A percentile compares a stretch with the other conserved stretches of the same genome.
phyloP scores from a whole-genome alignment of 1,140 invertebrate species.

The Caenorhabditis remanei region DNA sequence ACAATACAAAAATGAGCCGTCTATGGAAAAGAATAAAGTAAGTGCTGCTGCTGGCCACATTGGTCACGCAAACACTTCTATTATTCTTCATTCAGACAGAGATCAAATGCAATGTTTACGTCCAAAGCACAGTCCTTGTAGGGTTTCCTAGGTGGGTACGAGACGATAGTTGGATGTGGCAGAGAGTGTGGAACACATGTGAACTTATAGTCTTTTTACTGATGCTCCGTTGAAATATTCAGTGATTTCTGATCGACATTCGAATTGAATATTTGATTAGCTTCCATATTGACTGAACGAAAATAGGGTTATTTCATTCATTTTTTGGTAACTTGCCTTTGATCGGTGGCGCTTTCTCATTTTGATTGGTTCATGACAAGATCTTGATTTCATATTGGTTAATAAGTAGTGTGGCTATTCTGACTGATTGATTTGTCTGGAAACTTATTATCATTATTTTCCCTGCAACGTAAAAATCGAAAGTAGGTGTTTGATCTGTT shows the following conservation, averaged over 20 bases:
- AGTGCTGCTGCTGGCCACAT: background rate
- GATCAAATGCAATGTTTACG: conserved; percentile 33
- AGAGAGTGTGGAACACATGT: too few relatives aligned
- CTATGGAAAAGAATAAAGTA: background rate
- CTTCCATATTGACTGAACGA: background rate
- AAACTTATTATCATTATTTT: too few relatives aligned
- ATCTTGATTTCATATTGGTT: too few relatives aligned
- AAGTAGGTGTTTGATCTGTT: too few relatives aligned
- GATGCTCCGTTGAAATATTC: background rate
- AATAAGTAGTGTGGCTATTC: too few relatives aligned
- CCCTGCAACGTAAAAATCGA: too few relatives aligned
- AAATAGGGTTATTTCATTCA: background rate
- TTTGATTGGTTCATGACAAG: too few relatives aligned
- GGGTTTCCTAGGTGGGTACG: background rate
- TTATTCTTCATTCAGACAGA: conserved; percentile 32
- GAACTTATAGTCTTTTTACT: too few relatives aligned
- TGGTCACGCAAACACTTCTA: conserved; percentile 16
- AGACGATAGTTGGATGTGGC: background rate
- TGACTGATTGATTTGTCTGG: too few relatives aligned
- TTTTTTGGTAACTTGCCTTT: too few relatives aligned
- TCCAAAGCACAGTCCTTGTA: background rate
- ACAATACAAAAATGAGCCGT: background rate
- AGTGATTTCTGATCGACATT: conserved; percentile 1
- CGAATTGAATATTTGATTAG: background rate
- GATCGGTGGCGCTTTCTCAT: too few relatives aligned